Conservation (phyloP, 2,888 invertebrate species). For the Monochamus alternatus region DNA sequence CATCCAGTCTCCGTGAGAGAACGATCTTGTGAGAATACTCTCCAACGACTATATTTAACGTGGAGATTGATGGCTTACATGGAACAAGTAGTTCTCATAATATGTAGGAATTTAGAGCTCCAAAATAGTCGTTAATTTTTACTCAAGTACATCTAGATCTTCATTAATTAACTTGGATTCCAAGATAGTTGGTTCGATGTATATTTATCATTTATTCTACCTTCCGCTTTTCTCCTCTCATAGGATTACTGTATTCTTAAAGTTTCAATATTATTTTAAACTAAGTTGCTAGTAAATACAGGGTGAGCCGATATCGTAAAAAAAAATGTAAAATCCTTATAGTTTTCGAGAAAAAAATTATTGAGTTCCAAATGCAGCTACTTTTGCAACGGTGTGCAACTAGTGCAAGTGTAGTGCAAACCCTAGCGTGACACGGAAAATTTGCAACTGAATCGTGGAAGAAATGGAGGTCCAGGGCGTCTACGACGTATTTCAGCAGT, state of each 20-base stretch:
- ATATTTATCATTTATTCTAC: too few relatives aligned
- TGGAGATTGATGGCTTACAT: conserved; percentile 11
- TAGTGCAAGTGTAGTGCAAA: too few relatives aligned
- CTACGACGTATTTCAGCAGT: too few relatives aligned
- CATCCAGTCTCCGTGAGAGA: conserved; percentile 1
- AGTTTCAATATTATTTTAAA: too few relatives aligned
- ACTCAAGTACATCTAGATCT: not conserved
- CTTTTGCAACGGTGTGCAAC: too few relatives aligned
- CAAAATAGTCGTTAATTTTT: conserved; percentile 10
- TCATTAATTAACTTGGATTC: not conserved
- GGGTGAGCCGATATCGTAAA: not conserved
- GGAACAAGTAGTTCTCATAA: conserved; percentile 2
- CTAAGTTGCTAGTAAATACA: not conserved
- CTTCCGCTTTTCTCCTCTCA: too few relatives aligned
- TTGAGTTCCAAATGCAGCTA: too few relatives aligned
- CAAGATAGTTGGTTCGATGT: not conserved
- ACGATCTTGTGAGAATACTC: not conserved
- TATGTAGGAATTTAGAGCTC: conserved; percentile 9
- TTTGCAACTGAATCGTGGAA: too few relatives aligned
- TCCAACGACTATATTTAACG: conserved; percentile 19
- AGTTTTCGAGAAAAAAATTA: too few relatives aligned
- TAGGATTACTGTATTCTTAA: not conserved
- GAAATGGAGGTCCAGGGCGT: too few relatives aligned
- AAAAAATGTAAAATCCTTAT: too few relatives aligned
- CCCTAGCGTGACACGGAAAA: too few relatives aligned